phyloP scores from a whole-genome alignment of 2,797 vertebrate genomes.

The Paedocypris micromegethes region DNA sequence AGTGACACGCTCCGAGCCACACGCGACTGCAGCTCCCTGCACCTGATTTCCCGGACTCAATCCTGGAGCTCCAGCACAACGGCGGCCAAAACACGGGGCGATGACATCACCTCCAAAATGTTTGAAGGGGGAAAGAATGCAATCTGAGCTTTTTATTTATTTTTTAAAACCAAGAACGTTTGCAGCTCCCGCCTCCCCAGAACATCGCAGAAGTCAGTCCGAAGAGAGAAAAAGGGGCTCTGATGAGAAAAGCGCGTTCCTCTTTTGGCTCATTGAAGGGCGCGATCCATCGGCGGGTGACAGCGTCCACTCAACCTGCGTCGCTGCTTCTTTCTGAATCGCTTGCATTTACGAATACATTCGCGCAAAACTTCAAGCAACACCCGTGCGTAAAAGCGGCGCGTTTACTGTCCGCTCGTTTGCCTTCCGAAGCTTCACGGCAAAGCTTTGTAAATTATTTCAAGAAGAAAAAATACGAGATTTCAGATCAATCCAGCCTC shows the following conservation, averaged over 20 bases:
- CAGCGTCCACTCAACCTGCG: constrained; percentile 62
- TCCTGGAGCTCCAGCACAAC: constrained; percentile 64
- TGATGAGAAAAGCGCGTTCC: constrained; percentile 38
- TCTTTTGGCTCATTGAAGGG: constrained; percentile 31
- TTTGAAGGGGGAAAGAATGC: constrained; percentile 67
- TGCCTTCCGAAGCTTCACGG: constrained; percentile 55
- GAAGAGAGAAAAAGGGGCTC: constrained; percentile 43
- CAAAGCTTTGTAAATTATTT: constrained; percentile 71
- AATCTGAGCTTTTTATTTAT: constrained; percentile 75
- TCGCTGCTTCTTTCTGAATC: constrained; percentile 51
- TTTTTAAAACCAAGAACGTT: constrained; percentile 67
- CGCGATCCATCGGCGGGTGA: constrained; percentile 52
- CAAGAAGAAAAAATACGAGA: constrained; percentile 60
- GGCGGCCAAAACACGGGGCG: constrained; percentile 70
- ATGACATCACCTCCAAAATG: constrained; percentile 75
- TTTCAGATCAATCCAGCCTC: constrained; percentile 74
- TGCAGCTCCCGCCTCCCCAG: constrained; percentile 52
- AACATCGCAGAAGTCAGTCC: constrained; percentile 50
- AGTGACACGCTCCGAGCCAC: constrained; percentile 64
- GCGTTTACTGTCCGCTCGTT: constrained; percentile 35
- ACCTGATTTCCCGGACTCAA: constrained; percentile 74
- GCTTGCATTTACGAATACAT: constrained; percentile 60
- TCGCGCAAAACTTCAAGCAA: constrained; percentile 27
- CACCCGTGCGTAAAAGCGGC: constrained; percentile 36
- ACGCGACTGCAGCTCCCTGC: constrained; percentile 70